These are phyloP conservation scores for Poeciliopsis turrubarensis DNA, from an alignment of 2,113 vertebrate genomes.

Conservation along the genomic window DNA sequence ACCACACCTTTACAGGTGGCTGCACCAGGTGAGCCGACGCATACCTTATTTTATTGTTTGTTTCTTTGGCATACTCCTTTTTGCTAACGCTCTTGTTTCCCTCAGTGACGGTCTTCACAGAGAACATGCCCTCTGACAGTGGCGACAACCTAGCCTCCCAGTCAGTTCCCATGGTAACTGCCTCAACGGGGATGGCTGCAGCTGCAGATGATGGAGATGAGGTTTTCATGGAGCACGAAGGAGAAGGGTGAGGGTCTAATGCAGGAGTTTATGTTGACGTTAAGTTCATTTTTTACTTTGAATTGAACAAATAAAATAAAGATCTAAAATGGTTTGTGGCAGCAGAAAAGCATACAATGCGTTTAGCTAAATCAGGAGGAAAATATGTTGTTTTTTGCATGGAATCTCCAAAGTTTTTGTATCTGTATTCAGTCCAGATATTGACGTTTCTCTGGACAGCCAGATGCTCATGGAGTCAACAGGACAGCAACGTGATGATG, in stretches of 20 bases:
- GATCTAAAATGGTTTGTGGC: neutral
- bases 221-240: conserved; percentile 94
- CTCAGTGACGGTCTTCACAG: conserved; percentile 92
- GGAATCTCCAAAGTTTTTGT: neutral
- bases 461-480: conserved; percentile 87
- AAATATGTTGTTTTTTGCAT: neutral
- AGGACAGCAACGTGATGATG: conserved; percentile 87
- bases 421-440: conserved; percentile 66
- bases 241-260: conserved; percentile 84
- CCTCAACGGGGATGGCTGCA: conserved; percentile 85
- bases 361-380: neutral
- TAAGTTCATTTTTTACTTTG: neutral
- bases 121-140: conserved; percentile 86
- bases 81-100: conserved; percentile 2
- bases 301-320: neutral
- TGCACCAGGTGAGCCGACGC: conserved; percentile 85
- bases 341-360: neutral
- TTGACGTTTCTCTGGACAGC: conserved; percentile 88
- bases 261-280: neutral
- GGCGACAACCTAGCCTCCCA: conserved; percentile 93
- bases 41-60: neutral
- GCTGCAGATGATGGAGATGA: conserved; percentile 91
- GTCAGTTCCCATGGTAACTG: conserved; percentile 97
- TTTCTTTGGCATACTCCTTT: neutral
- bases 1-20: conserved; percentile 95